phyloP scores from a whole-genome alignment of 2,113 vertebrate genomes.

The Dromaius novaehollandiae region DNA sequence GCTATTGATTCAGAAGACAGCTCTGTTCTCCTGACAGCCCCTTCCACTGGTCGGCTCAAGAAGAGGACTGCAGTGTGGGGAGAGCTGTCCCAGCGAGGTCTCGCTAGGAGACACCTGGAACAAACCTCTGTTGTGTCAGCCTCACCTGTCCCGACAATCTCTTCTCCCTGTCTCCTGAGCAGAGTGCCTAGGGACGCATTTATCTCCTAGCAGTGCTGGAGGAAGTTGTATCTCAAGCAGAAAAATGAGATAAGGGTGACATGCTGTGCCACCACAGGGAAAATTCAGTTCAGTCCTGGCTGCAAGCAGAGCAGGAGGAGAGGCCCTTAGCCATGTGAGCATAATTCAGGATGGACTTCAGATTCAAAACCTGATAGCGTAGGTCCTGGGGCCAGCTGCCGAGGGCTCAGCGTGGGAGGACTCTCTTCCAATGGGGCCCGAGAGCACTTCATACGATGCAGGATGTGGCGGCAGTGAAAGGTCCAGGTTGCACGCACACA shows the following conservation, averaged over 20 bases:
- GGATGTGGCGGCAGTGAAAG: not conserved
- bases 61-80: not conserved
- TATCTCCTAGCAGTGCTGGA: not conserved
- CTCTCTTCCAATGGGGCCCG: not conserved
- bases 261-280: not conserved
- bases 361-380: not conserved
- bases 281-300: rapidly evolving
- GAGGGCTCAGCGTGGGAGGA: not conserved
- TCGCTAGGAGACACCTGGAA: not conserved
- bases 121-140: not conserved
- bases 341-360: not conserved
- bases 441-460: not conserved
- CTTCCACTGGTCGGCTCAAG: not conserved
- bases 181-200: not conserved
- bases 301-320: not conserved
- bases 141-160: not conserved
- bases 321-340: not conserved
- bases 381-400: rapidly evolving
- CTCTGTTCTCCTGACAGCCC: not conserved
- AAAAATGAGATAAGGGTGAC: not conserved
- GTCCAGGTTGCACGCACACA: rapidly evolving
- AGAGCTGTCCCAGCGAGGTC: not conserved
- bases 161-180: not conserved
- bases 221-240: not conserved
- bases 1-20: not conserved